Evolutionary conservation across 2,888 invertebrate species (phyloP).

Genomic region (Helleia helle): DNA sequence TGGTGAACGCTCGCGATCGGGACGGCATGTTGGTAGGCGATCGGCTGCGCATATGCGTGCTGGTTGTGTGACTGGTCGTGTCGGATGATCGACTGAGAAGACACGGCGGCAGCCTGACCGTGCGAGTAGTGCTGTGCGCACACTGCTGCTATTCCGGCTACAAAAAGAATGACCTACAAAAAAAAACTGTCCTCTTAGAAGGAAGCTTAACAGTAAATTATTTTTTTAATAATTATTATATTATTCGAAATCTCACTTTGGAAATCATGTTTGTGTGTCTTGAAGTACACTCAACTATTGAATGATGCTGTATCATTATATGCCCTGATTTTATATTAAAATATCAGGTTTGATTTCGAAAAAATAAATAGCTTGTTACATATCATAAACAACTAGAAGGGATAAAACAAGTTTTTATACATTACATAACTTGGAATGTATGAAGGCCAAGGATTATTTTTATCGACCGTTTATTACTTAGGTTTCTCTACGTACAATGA

Average conservation of each 20-base stretch:
- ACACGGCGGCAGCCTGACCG: slow-evolving; percentile 19
- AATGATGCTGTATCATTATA: not conserved
- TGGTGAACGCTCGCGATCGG: slow-evolving; percentile 22
- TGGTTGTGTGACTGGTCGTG: slow-evolving; percentile 20
- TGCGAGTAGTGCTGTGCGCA: slow-evolving; percentile 30
- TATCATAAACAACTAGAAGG: too few relatives aligned
- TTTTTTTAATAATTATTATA: not conserved
- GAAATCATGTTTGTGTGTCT: slow-evolving; percentile 6
- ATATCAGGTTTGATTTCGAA: not conserved
- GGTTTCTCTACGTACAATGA: too few relatives aligned
- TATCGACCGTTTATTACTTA: too few relatives aligned
- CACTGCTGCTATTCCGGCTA: slow-evolving; percentile 22
- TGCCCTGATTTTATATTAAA: slow-evolving; percentile 6
- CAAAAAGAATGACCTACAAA: slow-evolving; percentile 16
- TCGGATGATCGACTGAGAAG: slow-evolving; percentile 23
- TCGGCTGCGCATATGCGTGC: slow-evolving; percentile 15
- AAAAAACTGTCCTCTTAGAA: too few relatives aligned
- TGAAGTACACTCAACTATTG: slow-evolving; percentile 1
- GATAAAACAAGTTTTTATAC: too few relatives aligned
- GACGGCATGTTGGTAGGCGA: slow-evolving; percentile 23
- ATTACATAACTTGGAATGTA: too few relatives aligned
- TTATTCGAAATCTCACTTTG: slow-evolving; percentile 29
- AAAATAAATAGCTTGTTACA: too few relatives aligned
- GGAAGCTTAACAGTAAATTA: too few relatives aligned
- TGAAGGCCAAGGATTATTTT: too few relatives aligned